A percentile compares a stretch with the other conserved stretches of the same genome.
phyloP scores from a whole-genome alignment of 2,797 vertebrate species.

The Acomys russatus region DNA sequence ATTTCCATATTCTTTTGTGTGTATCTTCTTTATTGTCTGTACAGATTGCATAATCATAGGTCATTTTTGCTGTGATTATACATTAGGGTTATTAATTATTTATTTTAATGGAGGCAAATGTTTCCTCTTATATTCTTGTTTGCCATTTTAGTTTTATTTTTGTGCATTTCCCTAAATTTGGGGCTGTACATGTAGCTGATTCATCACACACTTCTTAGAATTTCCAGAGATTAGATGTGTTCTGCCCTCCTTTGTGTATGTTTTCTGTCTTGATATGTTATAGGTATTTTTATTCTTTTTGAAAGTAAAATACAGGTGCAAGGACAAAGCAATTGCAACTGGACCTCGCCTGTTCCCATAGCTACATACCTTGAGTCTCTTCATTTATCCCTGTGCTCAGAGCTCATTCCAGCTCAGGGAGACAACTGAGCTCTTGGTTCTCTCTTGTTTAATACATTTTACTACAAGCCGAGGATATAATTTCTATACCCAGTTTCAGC shows the following conservation, averaged over 20 bases:
- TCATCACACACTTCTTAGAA: constrained; percentile 5
- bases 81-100: background rate
- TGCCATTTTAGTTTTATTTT: constrained; percentile 47
- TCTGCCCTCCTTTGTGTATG: background rate
- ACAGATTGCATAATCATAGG: background rate
- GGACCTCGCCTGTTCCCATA: background rate
- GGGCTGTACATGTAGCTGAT: background rate
- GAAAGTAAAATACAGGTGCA: background rate
- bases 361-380: background rate
- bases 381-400: background rate
- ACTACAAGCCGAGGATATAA: background rate
- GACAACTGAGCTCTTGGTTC: background rate
- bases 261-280: constrained; percentile 1
- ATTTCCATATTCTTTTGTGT: constrained; percentile 8
- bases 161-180: constrained; percentile 41
- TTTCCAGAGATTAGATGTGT: background rate
- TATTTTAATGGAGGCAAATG: background rate
- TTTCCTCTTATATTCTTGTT: constrained; percentile 28
- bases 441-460: background rate
- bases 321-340: background rate
- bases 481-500: constrained; percentile 13
- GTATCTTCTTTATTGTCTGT: constrained; percentile 17
- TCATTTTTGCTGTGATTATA: constrained; percentile 28
- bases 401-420: background rate
- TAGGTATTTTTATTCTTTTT: constrained; percentile 22